These are phyloP conservation scores for Brachionus calyciflorus DNA, from an alignment of 1,140 invertebrate genomes.

Conservation along the genomic window DNA sequence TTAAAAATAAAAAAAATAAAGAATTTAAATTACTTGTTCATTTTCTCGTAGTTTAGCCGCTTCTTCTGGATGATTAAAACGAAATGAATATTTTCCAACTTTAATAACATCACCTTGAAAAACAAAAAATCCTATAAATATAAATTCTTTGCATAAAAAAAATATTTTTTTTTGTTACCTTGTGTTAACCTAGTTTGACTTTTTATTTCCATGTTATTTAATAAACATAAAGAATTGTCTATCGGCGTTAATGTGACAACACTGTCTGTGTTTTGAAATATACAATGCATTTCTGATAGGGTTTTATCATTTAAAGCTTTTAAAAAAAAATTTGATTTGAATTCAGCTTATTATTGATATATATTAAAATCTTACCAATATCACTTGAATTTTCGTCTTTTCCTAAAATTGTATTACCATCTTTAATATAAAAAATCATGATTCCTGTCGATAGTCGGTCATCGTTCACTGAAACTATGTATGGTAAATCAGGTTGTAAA, in stretches of 20 bases:
- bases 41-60: conserved; percentile 72
- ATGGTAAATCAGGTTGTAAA: conserved; percentile 34
- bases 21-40: background rate
- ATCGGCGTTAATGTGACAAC: background rate
- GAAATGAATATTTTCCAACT: conserved; percentile 83
- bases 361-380: conserved; percentile 8
- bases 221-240: background rate
- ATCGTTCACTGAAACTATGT: conserved; percentile 17
- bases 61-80: conserved; percentile 85
- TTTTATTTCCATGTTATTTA: conserved; percentile 4
- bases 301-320: conserved; percentile 36
- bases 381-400: conserved; percentile 15
- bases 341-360: background rate
- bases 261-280: conserved; percentile 11
- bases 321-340: background rate
- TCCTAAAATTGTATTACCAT: conserved; percentile 8
- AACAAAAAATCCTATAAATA: no score
- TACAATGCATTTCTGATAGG: conserved; percentile 26
- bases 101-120: conserved; percentile 73
- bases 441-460: conserved; percentile 11
- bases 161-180: background rate
- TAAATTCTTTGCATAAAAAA: background rate
- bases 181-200: background rate
- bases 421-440: conserved; percentile 42
- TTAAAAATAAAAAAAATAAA: background rate